A percentile compares a stretch with the other conserved stretches of the same genome.
phyloP scores from a whole-genome alignment of 2,888 invertebrate genomes.

The Tinea semifulvella region DNA sequence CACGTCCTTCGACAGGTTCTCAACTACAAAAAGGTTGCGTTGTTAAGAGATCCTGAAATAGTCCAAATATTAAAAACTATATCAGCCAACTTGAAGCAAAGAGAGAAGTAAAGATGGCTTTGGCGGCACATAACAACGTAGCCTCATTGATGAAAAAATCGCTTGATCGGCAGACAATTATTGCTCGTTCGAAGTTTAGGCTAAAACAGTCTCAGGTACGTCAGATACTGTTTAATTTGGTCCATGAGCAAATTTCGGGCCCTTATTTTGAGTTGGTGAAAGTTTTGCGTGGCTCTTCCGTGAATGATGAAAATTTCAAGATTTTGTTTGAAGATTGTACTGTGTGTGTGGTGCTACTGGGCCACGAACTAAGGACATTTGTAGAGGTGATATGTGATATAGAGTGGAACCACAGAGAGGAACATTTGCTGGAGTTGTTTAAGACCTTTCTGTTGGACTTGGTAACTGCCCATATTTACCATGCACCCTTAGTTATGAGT shows the following conservation, averaged over 20 bases:
- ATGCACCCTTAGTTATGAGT: slow-evolving; percentile 43
- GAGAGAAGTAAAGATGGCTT: slow-evolving; percentile 36
- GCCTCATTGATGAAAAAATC: slow-evolving; percentile 55
- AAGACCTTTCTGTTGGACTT: slow-evolving; percentile 42
- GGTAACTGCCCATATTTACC: slow-evolving; percentile 56
- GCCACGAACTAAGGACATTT: slow-evolving; percentile 42
- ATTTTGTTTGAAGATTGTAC: slow-evolving; percentile 49
- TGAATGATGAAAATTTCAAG: slow-evolving; percentile 50
- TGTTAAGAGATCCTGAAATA: slow-evolving; percentile 56
- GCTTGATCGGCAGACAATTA: slow-evolving; percentile 43
- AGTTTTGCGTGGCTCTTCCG: slow-evolving; percentile 44
- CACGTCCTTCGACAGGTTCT: slow-evolving; percentile 52
- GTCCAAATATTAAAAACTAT: slow-evolving; percentile 48
- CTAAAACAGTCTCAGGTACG: slow-evolving; percentile 54
- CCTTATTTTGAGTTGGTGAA: slow-evolving; percentile 57
- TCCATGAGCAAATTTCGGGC: slow-evolving; percentile 39
- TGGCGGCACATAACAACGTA: slow-evolving; percentile 44
- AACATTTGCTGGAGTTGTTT: slow-evolving; percentile 39
- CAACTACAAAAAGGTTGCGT: slow-evolving; percentile 55
- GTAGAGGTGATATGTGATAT: slow-evolving; percentile 44
- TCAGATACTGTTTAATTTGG: slow-evolving; percentile 43
- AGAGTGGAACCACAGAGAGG: slow-evolving; percentile 42
- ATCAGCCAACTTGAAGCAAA: slow-evolving; percentile 49
- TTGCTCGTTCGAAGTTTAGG: slow-evolving; percentile 45
- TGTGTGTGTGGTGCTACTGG: slow-evolving; percentile 45